These are phyloP conservation scores for Hyperopisus bebe DNA, from an alignment of 2,113 vertebrate species.

Conservation along the genomic window DNA sequence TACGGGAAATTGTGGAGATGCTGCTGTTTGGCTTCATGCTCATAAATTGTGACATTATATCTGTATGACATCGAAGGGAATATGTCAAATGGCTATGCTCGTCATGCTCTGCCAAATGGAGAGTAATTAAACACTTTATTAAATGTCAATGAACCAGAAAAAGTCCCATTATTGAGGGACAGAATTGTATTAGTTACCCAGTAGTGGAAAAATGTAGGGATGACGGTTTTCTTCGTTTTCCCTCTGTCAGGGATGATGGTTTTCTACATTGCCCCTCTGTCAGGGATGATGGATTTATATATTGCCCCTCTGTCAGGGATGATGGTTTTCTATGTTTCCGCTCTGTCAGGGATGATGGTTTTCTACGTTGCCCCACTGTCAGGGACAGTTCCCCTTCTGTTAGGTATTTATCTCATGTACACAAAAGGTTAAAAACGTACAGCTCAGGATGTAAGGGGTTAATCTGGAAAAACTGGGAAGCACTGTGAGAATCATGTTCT, in stretches of 20 bases:
- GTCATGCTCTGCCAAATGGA: not conserved
- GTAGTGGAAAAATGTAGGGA: slow-evolving; percentile 45
- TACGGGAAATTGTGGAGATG: not conserved
- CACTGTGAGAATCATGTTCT: not conserved
- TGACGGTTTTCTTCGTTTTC: not conserved
- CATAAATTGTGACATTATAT: not conserved
- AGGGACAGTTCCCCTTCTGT: not conserved
- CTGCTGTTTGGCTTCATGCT: not conserved
- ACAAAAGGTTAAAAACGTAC: not conserved
- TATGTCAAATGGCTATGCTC: not conserved
- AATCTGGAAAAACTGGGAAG: not conserved
- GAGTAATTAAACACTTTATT: not conserved
- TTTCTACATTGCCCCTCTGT: not conserved
- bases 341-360: too few relatives aligned
- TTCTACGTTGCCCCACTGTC: not conserved
- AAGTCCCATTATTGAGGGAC: slow-evolving; percentile 6
- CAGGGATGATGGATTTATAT: not conserved
- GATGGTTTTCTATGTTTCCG: too few relatives aligned
- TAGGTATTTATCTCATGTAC: not conserved
- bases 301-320: too few relatives aligned
- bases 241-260: not conserved
- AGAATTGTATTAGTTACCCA: slow-evolving; percentile 19
- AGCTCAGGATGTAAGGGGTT: not conserved
- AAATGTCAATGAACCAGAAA: not conserved
- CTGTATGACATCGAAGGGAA: not conserved